These are phyloP conservation scores for Galaxea fascicularis DNA, from an alignment of 92 coral and sea anemone genomes.

Conservation along the genomic window DNA sequence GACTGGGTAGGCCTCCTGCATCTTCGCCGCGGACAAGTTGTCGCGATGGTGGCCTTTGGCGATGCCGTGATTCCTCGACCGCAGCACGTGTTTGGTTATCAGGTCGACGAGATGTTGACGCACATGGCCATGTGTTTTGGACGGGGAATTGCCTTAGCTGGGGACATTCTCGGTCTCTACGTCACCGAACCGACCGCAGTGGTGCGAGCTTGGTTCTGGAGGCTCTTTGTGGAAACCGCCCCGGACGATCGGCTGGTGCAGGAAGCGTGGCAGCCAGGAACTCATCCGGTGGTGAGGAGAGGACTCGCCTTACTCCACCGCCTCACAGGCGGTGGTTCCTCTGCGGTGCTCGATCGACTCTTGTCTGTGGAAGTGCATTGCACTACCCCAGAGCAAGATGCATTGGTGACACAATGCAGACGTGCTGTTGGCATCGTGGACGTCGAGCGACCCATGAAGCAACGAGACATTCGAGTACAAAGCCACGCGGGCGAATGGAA, in stretches of 20 bases:
- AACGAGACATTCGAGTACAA: no score
- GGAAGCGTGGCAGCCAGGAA: background rate
- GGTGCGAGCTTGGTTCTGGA: background rate
- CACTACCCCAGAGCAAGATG: background rate
- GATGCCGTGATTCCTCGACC: background rate
- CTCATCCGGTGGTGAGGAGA: background rate
- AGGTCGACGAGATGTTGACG: background rate
- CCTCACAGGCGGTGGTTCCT: background rate
- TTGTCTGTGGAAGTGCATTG: conserved; percentile 10
- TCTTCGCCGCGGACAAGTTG: background rate
- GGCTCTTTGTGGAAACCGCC: background rate
- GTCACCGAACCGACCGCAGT: background rate
- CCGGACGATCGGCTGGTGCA: conserved; percentile 12
- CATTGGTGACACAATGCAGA: conserved; percentile 10
- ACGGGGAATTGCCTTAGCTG: background rate
- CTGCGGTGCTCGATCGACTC: background rate
- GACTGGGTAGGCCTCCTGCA: conserved; percentile 15
- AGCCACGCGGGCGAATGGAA: background rate
- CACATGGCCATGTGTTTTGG: background rate
- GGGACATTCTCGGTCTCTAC: conserved; percentile 8
- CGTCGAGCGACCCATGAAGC: background rate
- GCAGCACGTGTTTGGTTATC: background rate
- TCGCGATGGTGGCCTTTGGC: background rate
- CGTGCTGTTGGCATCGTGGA: conserved; percentile 2
- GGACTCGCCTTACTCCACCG: background rate